These are phyloP conservation scores for Drosophila histrio DNA, from an alignment of 2,888 invertebrate species.

Conservation along the genomic window DNA sequence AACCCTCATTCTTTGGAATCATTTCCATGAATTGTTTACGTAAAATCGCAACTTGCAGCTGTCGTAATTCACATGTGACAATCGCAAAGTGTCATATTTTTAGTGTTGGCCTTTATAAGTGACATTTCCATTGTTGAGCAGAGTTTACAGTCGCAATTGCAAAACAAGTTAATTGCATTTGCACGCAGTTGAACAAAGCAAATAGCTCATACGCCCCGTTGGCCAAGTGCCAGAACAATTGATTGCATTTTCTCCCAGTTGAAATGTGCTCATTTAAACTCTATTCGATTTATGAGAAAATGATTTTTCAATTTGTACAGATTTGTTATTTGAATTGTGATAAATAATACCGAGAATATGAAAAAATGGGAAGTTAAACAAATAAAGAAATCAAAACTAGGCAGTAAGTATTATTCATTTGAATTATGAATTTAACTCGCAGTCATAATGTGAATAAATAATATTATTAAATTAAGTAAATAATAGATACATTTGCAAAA, in stretches of 20 bases:
- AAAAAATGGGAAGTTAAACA: too few relatives aligned
- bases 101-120: slow-evolving; percentile 11
- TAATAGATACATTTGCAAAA: too few relatives aligned
- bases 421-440: too few relatives aligned
- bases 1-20: background rate
- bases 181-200: slow-evolving; percentile 15
- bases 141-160: background rate
- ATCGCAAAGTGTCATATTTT: slow-evolving; percentile 27
- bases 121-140: slow-evolving; percentile 15
- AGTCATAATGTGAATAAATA: too few relatives aligned
- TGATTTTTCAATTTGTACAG: too few relatives aligned
- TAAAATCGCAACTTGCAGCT: slow-evolving; percentile 12
- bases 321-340: too few relatives aligned
- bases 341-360: too few relatives aligned
- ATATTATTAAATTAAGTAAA: too few relatives aligned
- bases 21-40: slow-evolving; percentile 23
- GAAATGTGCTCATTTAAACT: background rate
- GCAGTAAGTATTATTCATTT: too few relatives aligned
- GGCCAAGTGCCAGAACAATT: background rate
- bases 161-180: slow-evolving; percentile 45
- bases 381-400: too few relatives aligned
- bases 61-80: slow-evolving; percentile 20
- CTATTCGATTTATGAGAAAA: too few relatives aligned
- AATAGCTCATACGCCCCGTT: slow-evolving; percentile 2
- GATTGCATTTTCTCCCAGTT: background rate